Evolutionary conservation across 2,113 vertebrate species (phyloP).

Genomic region (Physeter macrocephalus): DNA sequence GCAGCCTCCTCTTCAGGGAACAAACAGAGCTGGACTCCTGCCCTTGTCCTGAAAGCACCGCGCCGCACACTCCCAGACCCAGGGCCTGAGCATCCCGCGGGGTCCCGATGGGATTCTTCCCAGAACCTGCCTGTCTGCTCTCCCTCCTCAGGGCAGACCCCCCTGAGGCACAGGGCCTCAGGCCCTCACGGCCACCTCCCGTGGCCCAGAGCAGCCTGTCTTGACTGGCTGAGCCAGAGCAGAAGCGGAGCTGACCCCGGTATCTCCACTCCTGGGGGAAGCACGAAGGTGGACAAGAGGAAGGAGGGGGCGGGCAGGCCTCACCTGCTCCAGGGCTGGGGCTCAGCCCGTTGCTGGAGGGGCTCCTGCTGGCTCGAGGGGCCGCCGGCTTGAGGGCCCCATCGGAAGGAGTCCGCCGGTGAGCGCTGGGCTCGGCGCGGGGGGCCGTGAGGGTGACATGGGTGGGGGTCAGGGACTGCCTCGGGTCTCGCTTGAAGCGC

Average conservation of each 20-base stretch:
- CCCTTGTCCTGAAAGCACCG: not conserved
- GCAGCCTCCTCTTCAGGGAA: not conserved
- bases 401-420: slow-evolving; percentile 95
- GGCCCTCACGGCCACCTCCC: not conserved
- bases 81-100: not conserved
- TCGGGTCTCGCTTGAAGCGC: slow-evolving; percentile 94
- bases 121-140: not conserved
- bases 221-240: slow-evolving; percentile 15
- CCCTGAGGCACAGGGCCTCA: not conserved
- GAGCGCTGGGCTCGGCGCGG: slow-evolving; percentile 74
- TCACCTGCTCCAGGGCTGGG: slow-evolving; percentile 80
- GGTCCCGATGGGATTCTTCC: not conserved
- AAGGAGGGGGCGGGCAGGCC: slow-evolving; percentile 35
- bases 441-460: slow-evolving; percentile 86
- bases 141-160: not conserved
- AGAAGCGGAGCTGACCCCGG: not conserved
- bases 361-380: slow-evolving; percentile 76
- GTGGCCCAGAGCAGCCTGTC: not conserved
- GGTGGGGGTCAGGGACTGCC: slow-evolving; percentile 95
- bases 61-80: accelerated
- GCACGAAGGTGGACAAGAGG: not conserved
- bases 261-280: not conserved
- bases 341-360: slow-evolving; percentile 81
- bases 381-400: slow-evolving; percentile 89
- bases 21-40: not conserved